These are phyloP conservation scores for Petrolisthes cinctipes DNA, from an alignment of 2,888 invertebrate species.

Conservation along the genomic window DNA sequence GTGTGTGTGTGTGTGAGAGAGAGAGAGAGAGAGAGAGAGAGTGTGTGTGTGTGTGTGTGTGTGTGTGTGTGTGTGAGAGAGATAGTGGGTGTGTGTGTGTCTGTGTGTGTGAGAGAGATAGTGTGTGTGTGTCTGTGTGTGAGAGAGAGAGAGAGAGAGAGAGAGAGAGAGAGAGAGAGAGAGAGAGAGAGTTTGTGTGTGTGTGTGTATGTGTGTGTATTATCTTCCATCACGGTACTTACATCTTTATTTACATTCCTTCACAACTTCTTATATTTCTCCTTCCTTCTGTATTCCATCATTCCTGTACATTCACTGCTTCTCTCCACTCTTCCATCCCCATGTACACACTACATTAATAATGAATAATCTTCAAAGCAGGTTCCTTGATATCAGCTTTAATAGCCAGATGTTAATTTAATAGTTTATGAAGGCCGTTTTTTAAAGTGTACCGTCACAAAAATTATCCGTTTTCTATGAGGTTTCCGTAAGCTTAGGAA, in stretches of 20 bases:
- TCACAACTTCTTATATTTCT: neutral
- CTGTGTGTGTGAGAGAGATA: no score
- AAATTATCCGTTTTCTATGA: conserved; percentile 11
- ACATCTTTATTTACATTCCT: neutral
- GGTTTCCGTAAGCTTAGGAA: neutral
- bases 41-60: no score
- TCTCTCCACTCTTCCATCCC: conserved; percentile 5
- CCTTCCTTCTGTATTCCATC: neutral
- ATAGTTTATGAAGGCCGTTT: conserved; percentile 12
- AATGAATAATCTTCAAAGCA: conserved; percentile 9
- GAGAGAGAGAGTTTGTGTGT: no score
- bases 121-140: no score
- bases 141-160: no score
- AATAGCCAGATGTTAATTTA: conserved; percentile 18
- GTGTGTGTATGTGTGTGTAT: no score
- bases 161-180: no score
- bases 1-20: no score
- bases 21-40: no score
- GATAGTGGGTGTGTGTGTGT: no score
- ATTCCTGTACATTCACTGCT: neutral
- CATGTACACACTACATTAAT: neutral
- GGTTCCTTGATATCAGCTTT: conserved; percentile 14
- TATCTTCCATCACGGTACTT: neutral
- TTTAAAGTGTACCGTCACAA: conserved; percentile 13
- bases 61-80: no score